These are phyloP conservation scores for Papilio protenor DNA, from an alignment of 2,888 invertebrate species.

Conservation along the genomic window DNA sequence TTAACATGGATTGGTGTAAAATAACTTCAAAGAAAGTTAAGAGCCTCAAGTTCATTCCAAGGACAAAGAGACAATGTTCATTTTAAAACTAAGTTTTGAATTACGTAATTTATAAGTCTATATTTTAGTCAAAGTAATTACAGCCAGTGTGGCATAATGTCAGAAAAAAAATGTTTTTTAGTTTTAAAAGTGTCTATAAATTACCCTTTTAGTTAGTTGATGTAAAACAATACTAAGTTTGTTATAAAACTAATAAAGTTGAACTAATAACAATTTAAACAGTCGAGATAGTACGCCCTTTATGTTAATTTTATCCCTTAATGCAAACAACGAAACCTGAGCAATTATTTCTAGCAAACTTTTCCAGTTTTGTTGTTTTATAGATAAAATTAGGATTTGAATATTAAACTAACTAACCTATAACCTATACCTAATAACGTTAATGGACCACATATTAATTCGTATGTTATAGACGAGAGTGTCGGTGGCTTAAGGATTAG, in stretches of 20 bases:
- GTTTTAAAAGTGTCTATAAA: not conserved
- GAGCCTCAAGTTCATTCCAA: not conserved
- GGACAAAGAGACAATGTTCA: not conserved
- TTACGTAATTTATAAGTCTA: not conserved
- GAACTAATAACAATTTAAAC: constrained; percentile 10
- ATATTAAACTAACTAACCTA: constrained; percentile 9
- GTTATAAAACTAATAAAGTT: not conserved
- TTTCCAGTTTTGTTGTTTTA: constrained; percentile 15
- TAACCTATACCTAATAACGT: no score
- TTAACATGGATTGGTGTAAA: not conserved
- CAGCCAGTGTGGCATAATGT: no score
- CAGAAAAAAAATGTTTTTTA: no score
- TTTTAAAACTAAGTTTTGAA: not conserved
- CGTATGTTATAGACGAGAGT: no score
- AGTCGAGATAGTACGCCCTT: constrained; percentile 3
- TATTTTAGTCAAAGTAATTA: not conserved
- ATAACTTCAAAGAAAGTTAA: not conserved
- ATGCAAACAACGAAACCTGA: constrained; percentile 21
- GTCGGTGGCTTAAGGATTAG: no score
- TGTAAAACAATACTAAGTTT: constrained; percentile 1
- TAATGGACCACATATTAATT: not conserved
- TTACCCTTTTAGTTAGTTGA: not conserved
- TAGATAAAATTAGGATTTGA: constrained; percentile 3
- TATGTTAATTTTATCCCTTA: constrained; percentile 23
- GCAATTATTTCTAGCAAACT: not conserved